Conservation (phyloP, 1,140 invertebrate species). For the Pseudobourletiella spinata region DNA sequence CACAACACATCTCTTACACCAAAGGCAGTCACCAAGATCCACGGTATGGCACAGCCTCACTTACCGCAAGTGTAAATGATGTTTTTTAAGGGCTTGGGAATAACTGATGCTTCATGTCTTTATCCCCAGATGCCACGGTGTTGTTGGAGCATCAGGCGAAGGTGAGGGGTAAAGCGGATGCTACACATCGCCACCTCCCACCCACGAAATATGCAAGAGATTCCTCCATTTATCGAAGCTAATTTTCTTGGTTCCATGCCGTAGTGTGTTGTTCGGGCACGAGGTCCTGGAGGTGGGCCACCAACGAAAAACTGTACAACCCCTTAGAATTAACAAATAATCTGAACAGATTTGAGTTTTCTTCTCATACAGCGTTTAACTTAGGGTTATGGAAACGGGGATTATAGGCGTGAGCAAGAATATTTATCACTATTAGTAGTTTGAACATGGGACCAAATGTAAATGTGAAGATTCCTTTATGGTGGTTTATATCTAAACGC, state of each 20-base stretch:
- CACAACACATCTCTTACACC: constrained; percentile 14
- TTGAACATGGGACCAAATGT: too few relatives aligned
- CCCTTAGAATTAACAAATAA: too few relatives aligned
- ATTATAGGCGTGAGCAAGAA: too few relatives aligned
- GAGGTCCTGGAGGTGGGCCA: too few relatives aligned
- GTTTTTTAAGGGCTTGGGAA: neutral
- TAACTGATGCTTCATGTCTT: neutral
- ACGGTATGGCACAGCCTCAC: neutral
- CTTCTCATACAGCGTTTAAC: too few relatives aligned
- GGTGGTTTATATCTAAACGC: too few relatives aligned
- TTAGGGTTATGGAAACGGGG: too few relatives aligned
- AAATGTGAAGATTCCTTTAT: too few relatives aligned
- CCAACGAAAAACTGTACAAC: too few relatives aligned
- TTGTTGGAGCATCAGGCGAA: neutral
- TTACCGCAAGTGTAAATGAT: neutral
- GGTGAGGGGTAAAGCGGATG: neutral
- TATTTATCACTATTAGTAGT: neutral
- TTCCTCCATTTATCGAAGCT: constrained; percentile 27
- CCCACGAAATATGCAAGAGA: constrained; percentile 29
- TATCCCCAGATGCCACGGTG: neutral
- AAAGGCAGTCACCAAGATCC: neutral
- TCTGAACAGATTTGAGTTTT: too few relatives aligned
- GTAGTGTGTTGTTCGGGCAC: too few relatives aligned
- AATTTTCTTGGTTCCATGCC: too few relatives aligned
- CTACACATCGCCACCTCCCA: constrained; percentile 21